Percentiles rank a stretch among this genome's conserved stretches.
These are phyloP conservation scores for Anser cygnoides DNA, from an alignment of 2,113 vertebrate genomes.

Conservation along the genomic window DNA sequence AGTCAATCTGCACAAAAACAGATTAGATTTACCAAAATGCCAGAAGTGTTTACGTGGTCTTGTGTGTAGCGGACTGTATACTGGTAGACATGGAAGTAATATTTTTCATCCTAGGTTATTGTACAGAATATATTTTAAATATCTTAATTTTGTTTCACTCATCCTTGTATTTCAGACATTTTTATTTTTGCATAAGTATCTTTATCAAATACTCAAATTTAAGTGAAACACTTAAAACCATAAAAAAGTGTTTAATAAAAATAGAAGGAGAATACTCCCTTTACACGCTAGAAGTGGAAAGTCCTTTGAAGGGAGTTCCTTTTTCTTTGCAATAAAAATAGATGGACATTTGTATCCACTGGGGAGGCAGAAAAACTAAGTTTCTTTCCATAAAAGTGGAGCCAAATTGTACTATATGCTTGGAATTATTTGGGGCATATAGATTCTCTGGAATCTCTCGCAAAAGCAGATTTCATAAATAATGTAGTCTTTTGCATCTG, in stretches of 20 bases:
- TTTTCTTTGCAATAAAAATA: neutral
- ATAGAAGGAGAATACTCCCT: neutral
- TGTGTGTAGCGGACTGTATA: neutral
- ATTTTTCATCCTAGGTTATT: neutral
- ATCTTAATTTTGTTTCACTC: neutral
- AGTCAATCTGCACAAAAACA: neutral
- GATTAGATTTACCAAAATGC: neutral
- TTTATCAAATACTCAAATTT: neutral
- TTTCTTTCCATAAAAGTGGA: neutral
- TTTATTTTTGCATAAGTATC: neutral
- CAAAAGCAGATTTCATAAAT: neutral
- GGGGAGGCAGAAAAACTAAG: neutral
- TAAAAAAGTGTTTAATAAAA: neutral
- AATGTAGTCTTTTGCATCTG: neutral
- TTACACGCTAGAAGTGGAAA: neutral
- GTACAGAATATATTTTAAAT: fast-evolving
- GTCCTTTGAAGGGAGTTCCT: neutral
- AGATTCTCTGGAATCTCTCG: neutral
- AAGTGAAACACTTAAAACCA: neutral
- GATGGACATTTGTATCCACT: neutral
- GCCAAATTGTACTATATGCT: neutral
- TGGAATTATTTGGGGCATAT: neutral
- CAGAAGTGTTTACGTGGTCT: neutral
- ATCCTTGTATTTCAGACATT: neutral
- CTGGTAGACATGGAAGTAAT: neutral